Evolutionary conservation across 2,113 vertebrate species (phyloP).

Genomic region (Edolisoma coerulescens): DNA sequence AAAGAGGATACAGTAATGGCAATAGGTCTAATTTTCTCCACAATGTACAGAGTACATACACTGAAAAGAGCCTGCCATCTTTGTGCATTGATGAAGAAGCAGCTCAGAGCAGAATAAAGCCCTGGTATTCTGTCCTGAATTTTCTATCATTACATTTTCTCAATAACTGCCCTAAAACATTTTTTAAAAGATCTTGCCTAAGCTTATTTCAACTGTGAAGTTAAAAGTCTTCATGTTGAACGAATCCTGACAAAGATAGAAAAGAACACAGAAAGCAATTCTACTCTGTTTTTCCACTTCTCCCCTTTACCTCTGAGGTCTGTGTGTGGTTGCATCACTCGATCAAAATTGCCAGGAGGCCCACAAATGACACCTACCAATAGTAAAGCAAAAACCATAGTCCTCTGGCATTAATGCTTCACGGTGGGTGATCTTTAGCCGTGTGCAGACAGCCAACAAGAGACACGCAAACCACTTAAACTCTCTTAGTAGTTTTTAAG

Average conservation of each 20-base stretch:
- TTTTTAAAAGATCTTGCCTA: not conserved
- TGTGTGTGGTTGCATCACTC: not conserved
- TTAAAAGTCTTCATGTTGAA: not conserved
- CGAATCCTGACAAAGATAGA: not conserved
- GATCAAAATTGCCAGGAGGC: not conserved
- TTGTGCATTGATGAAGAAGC: not conserved
- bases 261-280: not conserved
- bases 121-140: not conserved
- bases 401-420: not conserved
- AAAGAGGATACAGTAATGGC: not conserved
- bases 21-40: not conserved
- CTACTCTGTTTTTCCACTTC: constrained; percentile 1
- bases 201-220: not conserved
- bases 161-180: not conserved
- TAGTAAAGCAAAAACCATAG: not conserved
- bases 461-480: not conserved
- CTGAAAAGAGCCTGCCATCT: not conserved
- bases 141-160: not conserved
- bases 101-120: not conserved
- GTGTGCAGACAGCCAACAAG: not conserved
- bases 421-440: not conserved
- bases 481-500: constrained; percentile 20
- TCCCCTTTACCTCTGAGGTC: not conserved
- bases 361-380: not conserved
- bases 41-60: not conserved